Evolutionary conservation across 2,113 vertebrate genomes (phyloP), one percentile per base, ranked within the genome.

Genomic region (Carassius gibelio): DNA sequence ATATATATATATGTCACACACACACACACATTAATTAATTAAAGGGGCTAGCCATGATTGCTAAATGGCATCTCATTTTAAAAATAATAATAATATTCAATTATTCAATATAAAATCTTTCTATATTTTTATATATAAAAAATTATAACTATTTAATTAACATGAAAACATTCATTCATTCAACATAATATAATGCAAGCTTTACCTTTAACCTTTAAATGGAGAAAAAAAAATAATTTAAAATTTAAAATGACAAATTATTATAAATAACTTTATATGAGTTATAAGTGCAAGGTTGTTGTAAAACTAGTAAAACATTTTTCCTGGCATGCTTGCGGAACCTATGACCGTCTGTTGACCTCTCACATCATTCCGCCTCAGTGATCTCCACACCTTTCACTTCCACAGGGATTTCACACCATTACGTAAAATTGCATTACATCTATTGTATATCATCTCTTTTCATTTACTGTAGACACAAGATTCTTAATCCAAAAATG

Each of bases 271-370:
- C 61, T 5, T 13, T 11, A 3, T 61, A 64, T 26, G 61, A 64
- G 61, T 26, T 64, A 5, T 4, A 26, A 55, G 52, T 55, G 15
- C 15, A 19, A 55, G 5, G 52, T 55, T 55, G 15, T 55, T 1
- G 15, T 55, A 55, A 17, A 55, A 55, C 52, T 55, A 55, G 50
- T 69, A 69, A 42, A 38, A 21, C 17, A 71, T 3, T 48, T 30
- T 38, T 69, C 19, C 34, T 19, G 50, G 36, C 59, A 72, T 36
- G 30, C 72, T 74, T 45, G 34, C 48, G 23, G 48, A 52, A 68
- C 34, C 10, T 42, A 3, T 87, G 77, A 50, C 77, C 48, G 23
- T 76, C 48, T 48, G 21, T 85, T 78, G 48, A 85, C 86, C 52
- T 74, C 78, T 85, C 78, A 66, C 26, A 50, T 76, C 23, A 66